Percentiles rank a stretch among this genome's conserved stretches.
These are phyloP conservation scores for Petrocephalus schoutedeni DNA, from an alignment of 2,797 vertebrate species.

Conservation along the genomic window DNA sequence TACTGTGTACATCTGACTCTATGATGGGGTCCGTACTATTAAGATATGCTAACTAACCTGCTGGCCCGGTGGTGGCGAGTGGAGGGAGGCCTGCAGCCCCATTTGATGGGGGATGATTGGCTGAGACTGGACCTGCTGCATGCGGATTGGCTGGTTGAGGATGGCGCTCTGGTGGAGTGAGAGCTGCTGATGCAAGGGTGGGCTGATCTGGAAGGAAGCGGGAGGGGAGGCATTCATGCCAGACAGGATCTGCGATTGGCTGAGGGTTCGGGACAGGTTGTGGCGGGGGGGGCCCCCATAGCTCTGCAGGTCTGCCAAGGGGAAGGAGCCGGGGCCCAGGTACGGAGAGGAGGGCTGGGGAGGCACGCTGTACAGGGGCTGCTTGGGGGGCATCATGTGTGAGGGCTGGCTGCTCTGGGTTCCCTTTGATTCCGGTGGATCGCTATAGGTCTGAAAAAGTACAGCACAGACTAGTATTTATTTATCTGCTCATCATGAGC, in stretches of 20 bases:
- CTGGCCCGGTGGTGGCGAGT: conserved; percentile 86
- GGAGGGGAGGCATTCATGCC: conserved; percentile 91
- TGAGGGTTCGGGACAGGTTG: conserved; percentile 74
- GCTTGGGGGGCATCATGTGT: conserved; percentile 88
- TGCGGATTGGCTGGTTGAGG: conserved; percentile 89
- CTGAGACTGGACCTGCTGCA: conserved; percentile 91
- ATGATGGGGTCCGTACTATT: background rate
- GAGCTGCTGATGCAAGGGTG: conserved; percentile 89
- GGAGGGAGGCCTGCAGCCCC: conserved; percentile 89
- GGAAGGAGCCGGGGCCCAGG: conserved; percentile 84
- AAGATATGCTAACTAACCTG: conserved; percentile 69
- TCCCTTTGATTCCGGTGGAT: conserved; percentile 84
- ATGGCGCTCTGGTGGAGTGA: conserved; percentile 88
- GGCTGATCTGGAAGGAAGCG: conserved; percentile 89
- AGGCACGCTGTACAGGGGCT: conserved; percentile 85
- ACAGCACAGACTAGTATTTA: background rate
- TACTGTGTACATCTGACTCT: background rate
- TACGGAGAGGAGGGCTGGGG: conserved; percentile 83
- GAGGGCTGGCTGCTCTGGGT: conserved; percentile 75
- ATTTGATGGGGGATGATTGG: conserved; percentile 92
- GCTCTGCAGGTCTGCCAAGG: conserved; percentile 87
- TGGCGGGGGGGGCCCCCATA: conserved; percentile 79
- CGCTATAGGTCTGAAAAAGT: conserved; percentile 76
- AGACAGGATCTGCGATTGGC: conserved; percentile 87
- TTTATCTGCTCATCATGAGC: background rate